Evolutionary conservation across 2,888 invertebrate genomes (phyloP), one percentile per base, ranked within the genome.

Genomic region (Agrochola lychnidis): DNA sequence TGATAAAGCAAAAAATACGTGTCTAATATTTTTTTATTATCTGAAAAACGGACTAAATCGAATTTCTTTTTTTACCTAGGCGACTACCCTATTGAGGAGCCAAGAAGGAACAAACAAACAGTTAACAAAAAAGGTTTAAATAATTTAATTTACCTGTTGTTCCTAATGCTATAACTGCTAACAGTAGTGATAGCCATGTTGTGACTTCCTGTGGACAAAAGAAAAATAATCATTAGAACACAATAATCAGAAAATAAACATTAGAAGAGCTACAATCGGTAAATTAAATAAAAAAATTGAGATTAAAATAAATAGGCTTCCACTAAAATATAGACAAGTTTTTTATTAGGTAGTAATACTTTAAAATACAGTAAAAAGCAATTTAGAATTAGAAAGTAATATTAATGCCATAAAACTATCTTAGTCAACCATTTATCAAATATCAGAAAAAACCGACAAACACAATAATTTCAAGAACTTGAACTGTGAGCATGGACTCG

Each of bases 141-240:
- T 1, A 30, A 30, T 30, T 30, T 30, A 57, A 88, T 86, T 93
- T 91, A 96, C 96, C 95, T 91, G 96, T 94, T 87, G 94, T 93
- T 89, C 94, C 90, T 84, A 95, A 91, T 88, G 95, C 91, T 89
- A 96, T 86, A 51, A 94, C 90, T 73, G 94, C 94, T 90, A 95
- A 79, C 82, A 92, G 84, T 86, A 96, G 75, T 66, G 94, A 89
- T 80, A 95, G 85, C 94, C 95, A 95, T 91, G 90, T 91, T 87
- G 93, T 93, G 87, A 92, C 87, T 83, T 94, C 93, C 96, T 96
- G 96, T 81, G 86, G 88, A 94, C 91, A 95, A 94, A 85, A 74
- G 78, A 88, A 89, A 30, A 76, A 56, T 4, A 51, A 48, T 7
- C 10, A 66, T 81, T 76, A 84, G 57, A 14, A 56, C 2, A 48